These are phyloP conservation scores for Phataginus tricuspis DNA, from an alignment of 2,797 vertebrate genomes.

Conservation along the genomic window DNA sequence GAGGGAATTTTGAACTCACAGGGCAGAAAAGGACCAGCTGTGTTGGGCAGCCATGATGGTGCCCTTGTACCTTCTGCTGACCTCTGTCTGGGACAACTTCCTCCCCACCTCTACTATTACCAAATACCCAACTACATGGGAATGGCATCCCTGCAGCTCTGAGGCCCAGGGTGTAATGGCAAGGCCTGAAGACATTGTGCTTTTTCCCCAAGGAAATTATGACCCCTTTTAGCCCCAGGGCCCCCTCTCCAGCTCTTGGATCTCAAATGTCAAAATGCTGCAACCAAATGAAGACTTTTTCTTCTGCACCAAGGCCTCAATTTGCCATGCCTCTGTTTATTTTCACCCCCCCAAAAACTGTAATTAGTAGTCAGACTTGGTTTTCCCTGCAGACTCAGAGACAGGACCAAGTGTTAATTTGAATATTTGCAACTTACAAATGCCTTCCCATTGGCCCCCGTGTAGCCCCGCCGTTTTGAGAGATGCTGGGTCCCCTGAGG, in stretches of 20 bases:
- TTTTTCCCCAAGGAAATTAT: background rate
- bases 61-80: background rate
- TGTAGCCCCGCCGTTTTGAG: background rate
- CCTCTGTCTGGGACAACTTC: background rate
- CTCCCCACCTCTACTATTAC: background rate
- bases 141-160: background rate
- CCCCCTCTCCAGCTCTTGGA: background rate
- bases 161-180: background rate
- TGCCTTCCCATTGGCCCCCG: conserved; percentile 28
- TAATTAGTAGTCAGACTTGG: conserved; percentile 8
- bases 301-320: background rate
- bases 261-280: background rate
- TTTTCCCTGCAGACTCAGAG: conserved; percentile 61
- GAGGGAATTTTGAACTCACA: background rate
- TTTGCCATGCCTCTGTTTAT: conserved; percentile 7
- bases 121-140: background rate
- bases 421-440: conserved; percentile 64
- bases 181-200: background rate
- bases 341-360: conserved; percentile 47
- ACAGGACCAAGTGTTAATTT: conserved; percentile 63
- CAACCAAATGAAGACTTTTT: background rate
- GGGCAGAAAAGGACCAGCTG: background rate
- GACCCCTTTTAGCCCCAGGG: background rate
- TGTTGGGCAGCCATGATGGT: background rate
- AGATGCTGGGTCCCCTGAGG: background rate